These are phyloP conservation scores for Microtus agrestis DNA, from an alignment of 2,797 vertebrate genomes.

Conservation along the genomic window DNA sequence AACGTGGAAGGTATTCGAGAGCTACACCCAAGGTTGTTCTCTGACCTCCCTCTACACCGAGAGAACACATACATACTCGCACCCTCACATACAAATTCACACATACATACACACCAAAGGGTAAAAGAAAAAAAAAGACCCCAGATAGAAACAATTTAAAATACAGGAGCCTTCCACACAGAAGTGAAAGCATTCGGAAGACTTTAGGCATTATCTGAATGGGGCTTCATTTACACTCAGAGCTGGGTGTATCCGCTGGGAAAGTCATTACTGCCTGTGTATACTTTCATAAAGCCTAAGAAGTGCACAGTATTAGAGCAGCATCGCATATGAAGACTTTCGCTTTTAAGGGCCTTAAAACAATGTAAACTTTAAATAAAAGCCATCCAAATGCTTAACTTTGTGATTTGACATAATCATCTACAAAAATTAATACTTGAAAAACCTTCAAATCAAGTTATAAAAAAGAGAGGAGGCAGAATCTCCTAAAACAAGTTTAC, in stretches of 20 bases:
- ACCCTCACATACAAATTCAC: neutral
- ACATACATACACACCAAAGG: neutral
- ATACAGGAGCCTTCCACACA: no score
- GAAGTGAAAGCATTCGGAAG: neutral
- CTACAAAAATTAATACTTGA: neutral
- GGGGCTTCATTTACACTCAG: neutral
- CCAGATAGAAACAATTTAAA: neutral
- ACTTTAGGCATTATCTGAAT: no score
- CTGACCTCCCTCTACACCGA: neutral
- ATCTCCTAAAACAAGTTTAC: neutral
- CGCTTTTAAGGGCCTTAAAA: neutral
- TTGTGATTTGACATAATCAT: neutral
- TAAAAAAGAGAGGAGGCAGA: neutral
- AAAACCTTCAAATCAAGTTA: neutral
- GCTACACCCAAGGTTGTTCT: neutral
- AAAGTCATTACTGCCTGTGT: neutral
- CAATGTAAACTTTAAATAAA: slow-evolving; percentile 7
- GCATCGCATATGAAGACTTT: neutral
- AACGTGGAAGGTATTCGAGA: neutral
- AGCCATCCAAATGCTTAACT: neutral
- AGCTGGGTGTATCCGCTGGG: neutral
- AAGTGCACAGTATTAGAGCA: neutral
- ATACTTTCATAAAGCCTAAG: neutral
- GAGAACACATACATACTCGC: neutral
- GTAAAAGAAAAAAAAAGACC: neutral